A percentile compares a stretch with the other conserved stretches of the same genome.
phyloP scores from a whole-genome alignment of 2,797 vertebrate species.

The Sebastes dallii region DNA sequence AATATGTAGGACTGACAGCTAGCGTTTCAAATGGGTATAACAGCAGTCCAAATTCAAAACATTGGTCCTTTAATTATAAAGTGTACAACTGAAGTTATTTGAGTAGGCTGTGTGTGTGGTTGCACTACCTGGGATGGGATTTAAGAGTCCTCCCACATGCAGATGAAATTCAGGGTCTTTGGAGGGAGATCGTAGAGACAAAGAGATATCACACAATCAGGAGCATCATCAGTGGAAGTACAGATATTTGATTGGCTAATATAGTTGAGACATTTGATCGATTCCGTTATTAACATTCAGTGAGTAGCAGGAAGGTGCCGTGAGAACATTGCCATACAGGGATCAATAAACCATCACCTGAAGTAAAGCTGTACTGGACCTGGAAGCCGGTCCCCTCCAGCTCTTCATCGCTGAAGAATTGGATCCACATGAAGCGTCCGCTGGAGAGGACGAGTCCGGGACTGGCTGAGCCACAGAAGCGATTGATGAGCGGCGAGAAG shows the following conservation, averaged over 20 bases:
- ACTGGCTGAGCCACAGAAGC: slow-evolving; percentile 90
- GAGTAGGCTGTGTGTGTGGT: neutral
- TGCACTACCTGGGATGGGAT: slow-evolving; percentile 93
- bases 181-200: slow-evolving; percentile 52
- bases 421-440: slow-evolving; percentile 98
- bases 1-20: too few species aligned
- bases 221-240: neutral
- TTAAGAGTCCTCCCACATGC: slow-evolving; percentile 94
- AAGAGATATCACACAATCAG: neutral
- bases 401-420: slow-evolving; percentile 95
- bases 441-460: slow-evolving; percentile 90
- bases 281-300: neutral
- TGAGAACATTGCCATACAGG: neutral
- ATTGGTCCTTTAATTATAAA: neutral
- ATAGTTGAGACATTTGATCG: neutral
- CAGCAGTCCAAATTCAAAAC: too few species aligned
- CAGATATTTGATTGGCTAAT: neutral
- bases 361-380: slow-evolving; percentile 93
- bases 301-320: neutral
- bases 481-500: slow-evolving; percentile 93
- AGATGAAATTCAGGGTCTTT: slow-evolving; percentile 94
- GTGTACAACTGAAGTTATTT: neutral
- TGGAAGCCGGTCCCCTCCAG: slow-evolving; percentile 93
- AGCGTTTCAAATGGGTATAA: too few species aligned
- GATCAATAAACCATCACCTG: slow-evolving; percentile 81